phyloP scores from a whole-genome alignment of 1,140 invertebrate species.

The Bombus waltoni region DNA sequence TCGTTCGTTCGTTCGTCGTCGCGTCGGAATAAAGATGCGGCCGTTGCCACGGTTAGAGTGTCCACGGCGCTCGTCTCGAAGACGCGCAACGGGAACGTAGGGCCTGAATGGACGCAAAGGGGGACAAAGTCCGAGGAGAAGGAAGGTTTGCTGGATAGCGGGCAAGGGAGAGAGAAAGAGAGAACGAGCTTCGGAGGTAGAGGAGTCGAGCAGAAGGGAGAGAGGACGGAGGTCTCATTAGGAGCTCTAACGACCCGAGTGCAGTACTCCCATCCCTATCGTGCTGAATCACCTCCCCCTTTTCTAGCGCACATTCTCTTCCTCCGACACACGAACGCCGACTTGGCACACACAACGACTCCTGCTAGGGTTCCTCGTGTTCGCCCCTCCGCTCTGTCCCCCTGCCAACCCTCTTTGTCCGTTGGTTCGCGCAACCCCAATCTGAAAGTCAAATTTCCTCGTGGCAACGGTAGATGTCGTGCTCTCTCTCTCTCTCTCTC shows the following conservation, averaged over 20 bases:
- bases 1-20: slow-evolving; percentile 34
- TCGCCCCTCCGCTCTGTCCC: slow-evolving; percentile 26
- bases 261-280: slow-evolving; percentile 73
- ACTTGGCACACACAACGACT: slow-evolving; percentile 61
- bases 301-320: slow-evolving; percentile 62
- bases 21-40: slow-evolving; percentile 56
- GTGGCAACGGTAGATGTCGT: slow-evolving; percentile 71
- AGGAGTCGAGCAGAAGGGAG: neutral
- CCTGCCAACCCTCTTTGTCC: slow-evolving; percentile 43
- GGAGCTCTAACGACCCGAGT: slow-evolving; percentile 72
- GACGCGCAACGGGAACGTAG: slow-evolving; percentile 49
- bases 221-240: slow-evolving; percentile 67
- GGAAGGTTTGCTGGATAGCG: slow-evolving; percentile 51
- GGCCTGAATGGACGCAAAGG: slow-evolving; percentile 32
- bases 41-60: slow-evolving; percentile 17
- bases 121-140: slow-evolving; percentile 31
- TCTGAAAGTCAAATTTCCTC: slow-evolving; percentile 81
- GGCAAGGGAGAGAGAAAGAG: slow-evolving; percentile 11
- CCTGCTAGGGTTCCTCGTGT: slow-evolving; percentile 57
- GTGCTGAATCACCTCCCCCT: slow-evolving; percentile 73
- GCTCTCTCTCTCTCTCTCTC: slow-evolving; percentile 43
- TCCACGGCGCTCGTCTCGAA: slow-evolving; percentile 18
- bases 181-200: neutral
- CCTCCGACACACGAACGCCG: slow-evolving; percentile 63
- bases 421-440: slow-evolving; percentile 72